These are phyloP conservation scores for Pithecia hirsuta DNA, from an alignment of 2,797 vertebrate species.

Conservation along the genomic window DNA sequence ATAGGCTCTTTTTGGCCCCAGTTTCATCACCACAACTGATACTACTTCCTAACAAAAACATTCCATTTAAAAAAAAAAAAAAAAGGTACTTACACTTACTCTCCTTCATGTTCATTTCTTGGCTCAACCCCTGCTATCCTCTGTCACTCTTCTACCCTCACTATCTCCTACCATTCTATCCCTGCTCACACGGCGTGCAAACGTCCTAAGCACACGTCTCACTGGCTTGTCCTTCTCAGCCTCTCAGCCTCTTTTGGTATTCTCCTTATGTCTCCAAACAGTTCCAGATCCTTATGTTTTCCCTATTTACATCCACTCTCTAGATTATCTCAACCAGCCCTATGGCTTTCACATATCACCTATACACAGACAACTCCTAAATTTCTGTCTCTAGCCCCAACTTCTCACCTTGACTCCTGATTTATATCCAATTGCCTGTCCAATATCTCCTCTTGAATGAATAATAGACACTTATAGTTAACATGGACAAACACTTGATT, in stretches of 20 bases:
- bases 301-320: background rate
- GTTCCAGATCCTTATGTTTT: background rate
- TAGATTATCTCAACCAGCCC: background rate
- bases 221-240: background rate
- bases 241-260: background rate
- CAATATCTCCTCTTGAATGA: background rate
- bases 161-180: too few relatives aligned
- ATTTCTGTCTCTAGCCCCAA: background rate
- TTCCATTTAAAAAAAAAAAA: background rate
- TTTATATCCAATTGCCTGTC: background rate
- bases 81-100: background rate
- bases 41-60: background rate
- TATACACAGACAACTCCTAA: background rate
- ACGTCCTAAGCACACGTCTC: background rate
- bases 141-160: background rate
- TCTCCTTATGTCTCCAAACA: background rate
- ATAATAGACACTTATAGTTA: background rate
- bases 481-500: background rate
- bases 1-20: background rate
- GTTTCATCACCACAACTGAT: background rate
- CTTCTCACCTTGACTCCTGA: background rate
- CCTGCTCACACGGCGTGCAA: background rate
- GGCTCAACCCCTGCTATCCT: background rate
- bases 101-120: background rate
- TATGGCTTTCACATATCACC: background rate